Conservation (phyloP, 2,113 vertebrate species). For the Megaptera novaeangliae region DNA sequence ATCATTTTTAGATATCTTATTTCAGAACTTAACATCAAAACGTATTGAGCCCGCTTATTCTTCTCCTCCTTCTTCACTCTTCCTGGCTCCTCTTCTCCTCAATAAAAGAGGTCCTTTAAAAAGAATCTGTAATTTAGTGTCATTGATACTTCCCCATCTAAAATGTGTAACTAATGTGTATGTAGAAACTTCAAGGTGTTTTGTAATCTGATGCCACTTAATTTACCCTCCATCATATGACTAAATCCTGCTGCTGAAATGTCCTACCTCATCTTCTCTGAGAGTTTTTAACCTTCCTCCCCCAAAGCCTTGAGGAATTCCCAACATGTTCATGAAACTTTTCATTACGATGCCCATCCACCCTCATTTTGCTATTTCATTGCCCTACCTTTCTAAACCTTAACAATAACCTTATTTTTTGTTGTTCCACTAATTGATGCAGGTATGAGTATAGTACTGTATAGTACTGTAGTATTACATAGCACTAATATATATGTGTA, state of each 20-base stretch:
- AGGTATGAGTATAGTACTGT: background rate
- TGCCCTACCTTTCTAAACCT: background rate
- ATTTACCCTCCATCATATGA: background rate
- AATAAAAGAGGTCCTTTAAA: background rate
- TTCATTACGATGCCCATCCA: background rate
- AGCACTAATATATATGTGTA: background rate
- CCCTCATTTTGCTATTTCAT: background rate
- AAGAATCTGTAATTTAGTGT: background rate
- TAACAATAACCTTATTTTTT: background rate
- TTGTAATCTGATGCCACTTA: background rate
- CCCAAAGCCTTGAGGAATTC: background rate
- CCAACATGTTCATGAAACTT: background rate
- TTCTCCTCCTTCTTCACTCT: background rate
- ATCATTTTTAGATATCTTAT: conserved; percentile 29
- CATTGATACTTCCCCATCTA: background rate
- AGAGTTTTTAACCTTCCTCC: background rate
- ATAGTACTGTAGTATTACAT: too few species aligned
- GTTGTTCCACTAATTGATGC: background rate
- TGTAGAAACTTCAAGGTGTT: background rate
- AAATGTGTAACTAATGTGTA: background rate
- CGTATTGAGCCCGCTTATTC: background rate
- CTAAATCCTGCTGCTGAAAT: background rate
- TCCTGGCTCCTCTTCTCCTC: background rate
- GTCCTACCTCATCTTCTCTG: background rate
- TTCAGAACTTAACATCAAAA: conserved; percentile 31